Base-by-base conservation (phyloP, 1,140 invertebrate species). In the Antheraea pernyi region DNA sequence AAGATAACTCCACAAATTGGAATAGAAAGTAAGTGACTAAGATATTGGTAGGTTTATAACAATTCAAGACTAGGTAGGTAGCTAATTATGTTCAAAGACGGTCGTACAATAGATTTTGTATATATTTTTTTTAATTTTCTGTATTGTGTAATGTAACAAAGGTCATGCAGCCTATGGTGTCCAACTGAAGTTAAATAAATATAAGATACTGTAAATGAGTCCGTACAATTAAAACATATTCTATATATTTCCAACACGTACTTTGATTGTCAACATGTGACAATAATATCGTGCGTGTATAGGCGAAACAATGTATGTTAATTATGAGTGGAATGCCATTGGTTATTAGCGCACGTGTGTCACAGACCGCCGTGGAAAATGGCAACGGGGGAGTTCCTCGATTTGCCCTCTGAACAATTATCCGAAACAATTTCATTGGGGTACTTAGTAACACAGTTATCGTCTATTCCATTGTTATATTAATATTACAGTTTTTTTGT, bases 321-420 rank as follows among this genome's bases (percentile, higher is more conserved):
- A 71, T 73, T 69, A 76, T 69, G 66, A 69, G 75, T 74, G 80
- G 83, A 82, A 84, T 86, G 79, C 75, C 73, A 68, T 70, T 63
- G 46, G 78, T 74, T 78, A 83, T 84, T 84, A 80, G 37, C 67
- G 63, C 83, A 84, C 83, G 83, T 85, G 83, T 75, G 11, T 42
- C 61, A 19, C 67, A 8, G 48, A 39, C 19, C 48, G 18, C 11
- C 48, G 19, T 61, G 67, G 71, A 74, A 78, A 80, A 80, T 78
- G 72, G 66, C 72, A 48, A 68, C 66, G 46, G 46, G 46, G 46
- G 46, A 48, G 46, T 48, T 73, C 64, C 72, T 71, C 71, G 62
- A 77, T 80, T 80, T 75, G 62, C 72, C 73, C 72, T 60, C 60
- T 39, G 67, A 67, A 70, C 65, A 69, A 69, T 71, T 71, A 65